Evolutionary conservation across 2,113 vertebrate species (phyloP).

Genomic region (Salvator merianae): DNA sequence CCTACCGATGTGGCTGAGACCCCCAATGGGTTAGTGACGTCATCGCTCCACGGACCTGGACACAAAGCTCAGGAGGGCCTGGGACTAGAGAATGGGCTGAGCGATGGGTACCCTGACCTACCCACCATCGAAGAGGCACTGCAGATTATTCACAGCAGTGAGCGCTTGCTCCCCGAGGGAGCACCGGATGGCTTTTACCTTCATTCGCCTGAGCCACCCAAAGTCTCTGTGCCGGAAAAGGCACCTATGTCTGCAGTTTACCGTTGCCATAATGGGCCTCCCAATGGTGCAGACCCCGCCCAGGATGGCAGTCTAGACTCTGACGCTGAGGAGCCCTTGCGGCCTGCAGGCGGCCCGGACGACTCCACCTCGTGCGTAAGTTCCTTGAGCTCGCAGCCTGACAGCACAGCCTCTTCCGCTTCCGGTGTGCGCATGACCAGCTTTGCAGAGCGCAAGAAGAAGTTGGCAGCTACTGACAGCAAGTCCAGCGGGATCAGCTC

Average conservation of each 20-base stretch:
- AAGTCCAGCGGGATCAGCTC: conserved; percentile 17
- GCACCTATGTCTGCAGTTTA: conserved; percentile 20
- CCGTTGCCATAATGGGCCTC: conserved; percentile 37
- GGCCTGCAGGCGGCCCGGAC: conserved; percentile 33
- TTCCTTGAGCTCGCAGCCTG: conserved; percentile 53
- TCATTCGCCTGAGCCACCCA: conserved; percentile 78
- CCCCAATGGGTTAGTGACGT: conserved; percentile 74
- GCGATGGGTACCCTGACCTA: conserved; percentile 72
- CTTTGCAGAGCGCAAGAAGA: conserved; percentile 91
- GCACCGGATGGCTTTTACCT: conserved; percentile 89
- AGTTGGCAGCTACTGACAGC: conserved; percentile 71
- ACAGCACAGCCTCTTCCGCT: conserved; percentile 52
- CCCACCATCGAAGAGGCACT: conserved; percentile 92
- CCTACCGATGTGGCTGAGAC: conserved; percentile 40
- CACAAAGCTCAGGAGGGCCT: conserved; percentile 54
- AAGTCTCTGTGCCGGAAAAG: not conserved
- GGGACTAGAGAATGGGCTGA: conserved; percentile 70
- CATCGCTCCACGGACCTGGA: conserved; percentile 30
- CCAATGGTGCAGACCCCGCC: conserved; percentile 44
- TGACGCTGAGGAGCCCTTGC: conserved; percentile 81
- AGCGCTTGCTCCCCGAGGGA: conserved; percentile 88
- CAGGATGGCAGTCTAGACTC: conserved; percentile 85
- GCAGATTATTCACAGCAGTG: conserved; percentile 91
- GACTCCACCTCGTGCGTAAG: conserved; percentile 50
- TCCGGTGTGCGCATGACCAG: conserved; percentile 90